A percentile compares a stretch with the other conserved stretches of the same genome.
Conservation (phyloP, 1,140 invertebrate species). For the Microvelia longipes region DNA sequence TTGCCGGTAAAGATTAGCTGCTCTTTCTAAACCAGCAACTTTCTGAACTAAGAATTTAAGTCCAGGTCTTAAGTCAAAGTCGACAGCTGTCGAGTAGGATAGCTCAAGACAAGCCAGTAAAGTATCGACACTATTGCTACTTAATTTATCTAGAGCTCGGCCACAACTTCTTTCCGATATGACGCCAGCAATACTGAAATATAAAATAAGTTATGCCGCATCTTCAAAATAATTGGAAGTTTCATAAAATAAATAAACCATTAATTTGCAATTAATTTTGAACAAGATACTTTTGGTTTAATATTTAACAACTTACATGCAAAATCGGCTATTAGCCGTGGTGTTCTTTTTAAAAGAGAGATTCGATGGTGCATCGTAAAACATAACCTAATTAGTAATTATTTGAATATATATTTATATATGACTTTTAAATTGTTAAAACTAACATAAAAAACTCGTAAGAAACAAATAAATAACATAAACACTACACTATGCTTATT, state of each 20-base stretch:
- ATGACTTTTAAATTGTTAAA: too few relatives aligned
- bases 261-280: background rate
- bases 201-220: constrained; percentile 8
- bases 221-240: background rate
- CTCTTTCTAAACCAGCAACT: constrained; percentile 69
- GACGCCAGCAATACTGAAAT: constrained; percentile 31
- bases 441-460: too few relatives aligned
- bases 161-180: constrained; percentile 16
- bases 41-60: constrained; percentile 87
- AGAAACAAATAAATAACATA: too few relatives aligned
- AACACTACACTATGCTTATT: too few relatives aligned
- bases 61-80: constrained; percentile 76
- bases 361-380: too few relatives aligned
- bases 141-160: constrained; percentile 7
- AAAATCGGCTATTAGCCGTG: too few relatives aligned
- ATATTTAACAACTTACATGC: too few relatives aligned
- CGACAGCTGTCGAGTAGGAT: constrained; percentile 60
- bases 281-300: too few relatives aligned
- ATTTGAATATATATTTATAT: too few relatives aligned
- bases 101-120: constrained; percentile 63
- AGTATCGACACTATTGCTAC: constrained; percentile 39
- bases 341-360: too few relatives aligned
- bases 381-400: too few relatives aligned
- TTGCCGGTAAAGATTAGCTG: constrained; percentile 82
- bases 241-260: too few relatives aligned